Conservation (phyloP, 1,140 invertebrate species). For the Melipona quadrifasciata region DNA sequence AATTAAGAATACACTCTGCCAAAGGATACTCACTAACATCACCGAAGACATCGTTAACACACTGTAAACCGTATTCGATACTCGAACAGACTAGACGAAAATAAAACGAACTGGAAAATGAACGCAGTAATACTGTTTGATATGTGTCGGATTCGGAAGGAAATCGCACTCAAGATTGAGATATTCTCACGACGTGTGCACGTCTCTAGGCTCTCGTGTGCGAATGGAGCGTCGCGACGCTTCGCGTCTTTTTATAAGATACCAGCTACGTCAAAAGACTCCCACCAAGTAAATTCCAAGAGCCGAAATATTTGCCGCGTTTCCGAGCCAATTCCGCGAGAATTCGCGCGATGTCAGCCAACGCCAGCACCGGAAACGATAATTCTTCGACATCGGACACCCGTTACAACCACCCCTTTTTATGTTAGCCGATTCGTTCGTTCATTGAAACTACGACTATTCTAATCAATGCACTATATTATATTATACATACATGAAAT, state of each 20-base stretch:
- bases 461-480: too few relatives aligned
- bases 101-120: background rate
- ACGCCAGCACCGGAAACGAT: constrained; percentile 73
- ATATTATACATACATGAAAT: too few relatives aligned
- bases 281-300: constrained; percentile 59
- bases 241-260: constrained; percentile 78
- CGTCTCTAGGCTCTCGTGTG: constrained; percentile 58
- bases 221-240: constrained; percentile 72
- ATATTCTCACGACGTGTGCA: constrained; percentile 17
- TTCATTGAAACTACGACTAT: background rate
- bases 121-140: constrained; percentile 23
- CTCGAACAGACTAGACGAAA: constrained; percentile 43
- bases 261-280: constrained; percentile 68
- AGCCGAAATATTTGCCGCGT: constrained; percentile 74
- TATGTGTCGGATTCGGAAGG: background rate
- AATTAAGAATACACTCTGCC: background rate
- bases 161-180: background rate
- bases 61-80: constrained; percentile 8
- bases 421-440: constrained; percentile 11
- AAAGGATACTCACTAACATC: constrained; percentile 68
- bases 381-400: constrained; percentile 53
- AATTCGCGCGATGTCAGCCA: constrained; percentile 65
- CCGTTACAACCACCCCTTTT: background rate
- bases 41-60: constrained; percentile 71
- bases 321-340: constrained; percentile 72